Percentiles rank a stretch among this genome's conserved stretches.
phyloP scores from a whole-genome alignment of 2,113 vertebrate species.

The Pygoscelis adeliae region DNA sequence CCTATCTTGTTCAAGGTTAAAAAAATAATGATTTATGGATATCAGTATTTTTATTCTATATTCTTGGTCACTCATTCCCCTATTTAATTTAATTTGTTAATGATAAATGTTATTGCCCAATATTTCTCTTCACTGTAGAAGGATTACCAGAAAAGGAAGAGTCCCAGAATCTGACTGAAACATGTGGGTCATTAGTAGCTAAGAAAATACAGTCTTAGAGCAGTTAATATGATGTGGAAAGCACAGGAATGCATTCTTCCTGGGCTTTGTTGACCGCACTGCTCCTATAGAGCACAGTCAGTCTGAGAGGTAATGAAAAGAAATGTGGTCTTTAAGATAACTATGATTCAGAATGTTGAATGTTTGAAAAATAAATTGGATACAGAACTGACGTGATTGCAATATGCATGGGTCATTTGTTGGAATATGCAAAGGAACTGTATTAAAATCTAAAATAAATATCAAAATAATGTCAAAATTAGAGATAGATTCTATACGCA shows the following conservation, averaged over 20 bases:
- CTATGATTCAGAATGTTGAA: not conserved
- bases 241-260: not conserved
- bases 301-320: not conserved
- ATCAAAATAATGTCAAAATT: not conserved
- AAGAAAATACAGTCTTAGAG: not conserved
- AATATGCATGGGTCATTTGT: not conserved
- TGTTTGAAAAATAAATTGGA: slow-evolving; percentile 8
- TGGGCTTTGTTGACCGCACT: not conserved
- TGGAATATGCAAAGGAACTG: not conserved
- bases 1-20: not conserved
- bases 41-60: not conserved
- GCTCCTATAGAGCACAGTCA: not conserved
- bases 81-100: not conserved
- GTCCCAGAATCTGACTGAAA: not conserved
- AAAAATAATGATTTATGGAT: not conserved
- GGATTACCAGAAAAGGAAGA: not conserved
- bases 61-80: not conserved
- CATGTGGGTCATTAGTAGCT: not conserved
- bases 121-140: not conserved
- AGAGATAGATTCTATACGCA: not conserved
- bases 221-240: not conserved
- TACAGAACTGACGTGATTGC: not conserved
- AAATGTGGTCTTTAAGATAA: slow-evolving; percentile 21
- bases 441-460: not conserved
- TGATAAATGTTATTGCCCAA: not conserved